Percentiles rank a stretch among this genome's conserved stretches.
These are phyloP conservation scores for Malacoraja senta DNA, from an alignment of 2,797 vertebrate genomes.

Conservation along the genomic window DNA sequence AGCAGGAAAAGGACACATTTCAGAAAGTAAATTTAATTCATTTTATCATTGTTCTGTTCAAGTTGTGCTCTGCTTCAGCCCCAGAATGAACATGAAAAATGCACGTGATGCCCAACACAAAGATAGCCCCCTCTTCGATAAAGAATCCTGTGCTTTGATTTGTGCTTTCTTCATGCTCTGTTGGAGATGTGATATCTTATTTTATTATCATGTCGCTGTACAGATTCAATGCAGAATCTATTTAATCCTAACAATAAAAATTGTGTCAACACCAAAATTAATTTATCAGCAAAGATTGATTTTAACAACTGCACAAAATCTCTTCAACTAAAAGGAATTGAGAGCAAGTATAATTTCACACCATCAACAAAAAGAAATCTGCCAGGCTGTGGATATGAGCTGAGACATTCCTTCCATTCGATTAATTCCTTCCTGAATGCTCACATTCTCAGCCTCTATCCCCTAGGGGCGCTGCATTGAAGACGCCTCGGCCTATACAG, in stretches of 20 bases:
- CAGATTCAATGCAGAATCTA: background rate
- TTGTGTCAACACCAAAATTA: background rate
- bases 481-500: too few species aligned
- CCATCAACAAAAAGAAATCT: background rate
- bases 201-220: background rate
- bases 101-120: background rate
- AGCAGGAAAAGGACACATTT: background rate
- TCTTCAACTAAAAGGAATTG: background rate
- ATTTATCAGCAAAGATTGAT: background rate
- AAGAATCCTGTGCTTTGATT: background rate
- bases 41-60: background rate
- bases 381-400: background rate
- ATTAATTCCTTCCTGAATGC: background rate
- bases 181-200: background rate
- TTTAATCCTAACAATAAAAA: constrained; percentile 8
- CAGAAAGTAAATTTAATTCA: background rate
- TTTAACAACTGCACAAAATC: background rate
- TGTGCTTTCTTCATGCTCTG: background rate
- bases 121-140: background rate
- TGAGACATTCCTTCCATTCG: background rate
- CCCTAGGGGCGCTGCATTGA: too few species aligned
- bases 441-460: background rate
- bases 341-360: background rate
- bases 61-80: background rate
- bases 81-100: background rate